Evolutionary conservation across 2,113 vertebrate genomes (phyloP).

Genomic region (Cyanoramphus novaezelandiae): DNA sequence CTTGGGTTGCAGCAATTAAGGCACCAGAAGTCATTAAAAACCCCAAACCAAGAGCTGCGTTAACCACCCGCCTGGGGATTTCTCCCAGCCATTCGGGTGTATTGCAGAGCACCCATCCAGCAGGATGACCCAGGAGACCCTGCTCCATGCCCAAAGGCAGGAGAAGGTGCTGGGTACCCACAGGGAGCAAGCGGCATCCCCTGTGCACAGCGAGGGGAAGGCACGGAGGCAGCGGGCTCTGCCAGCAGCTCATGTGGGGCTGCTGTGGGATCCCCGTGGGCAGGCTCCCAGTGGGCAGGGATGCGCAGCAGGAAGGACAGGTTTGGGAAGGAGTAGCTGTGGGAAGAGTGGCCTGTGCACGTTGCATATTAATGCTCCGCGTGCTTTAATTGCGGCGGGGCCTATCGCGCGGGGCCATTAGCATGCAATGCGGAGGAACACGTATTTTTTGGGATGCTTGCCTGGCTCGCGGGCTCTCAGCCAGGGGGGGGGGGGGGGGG

Average conservation of each 20-base stretch:
- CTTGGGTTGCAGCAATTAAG: background rate
- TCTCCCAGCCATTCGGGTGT: background rate
- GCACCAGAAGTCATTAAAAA: conserved; percentile 19
- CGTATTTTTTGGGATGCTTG: conserved; percentile 62
- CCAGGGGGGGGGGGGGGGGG: background rate
- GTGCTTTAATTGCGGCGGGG: conserved; percentile 53
- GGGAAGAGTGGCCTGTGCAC: conserved; percentile 60
- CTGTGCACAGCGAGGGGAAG: background rate
- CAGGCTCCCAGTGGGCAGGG: conserved; percentile 52
- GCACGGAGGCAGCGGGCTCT: background rate
- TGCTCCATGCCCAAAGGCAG: background rate
- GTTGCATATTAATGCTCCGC: conserved; percentile 36
- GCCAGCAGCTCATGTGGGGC: background rate
- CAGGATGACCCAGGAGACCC: background rate
- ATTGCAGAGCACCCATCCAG: background rate
- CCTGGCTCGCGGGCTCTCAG: background rate
- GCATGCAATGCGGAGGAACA: conserved; percentile 55
- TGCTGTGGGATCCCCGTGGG: conserved; percentile 62
- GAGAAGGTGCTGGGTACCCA: background rate
- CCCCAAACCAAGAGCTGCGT: background rate
- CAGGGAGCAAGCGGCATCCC: background rate
- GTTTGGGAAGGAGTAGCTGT: conserved; percentile 65
- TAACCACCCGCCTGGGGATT: background rate
- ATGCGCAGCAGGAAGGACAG: conserved; percentile 63
- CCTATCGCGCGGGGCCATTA: conserved; percentile 1